phyloP scores from a whole-genome alignment of 2,888 invertebrate species.

The Macaria notata region DNA sequence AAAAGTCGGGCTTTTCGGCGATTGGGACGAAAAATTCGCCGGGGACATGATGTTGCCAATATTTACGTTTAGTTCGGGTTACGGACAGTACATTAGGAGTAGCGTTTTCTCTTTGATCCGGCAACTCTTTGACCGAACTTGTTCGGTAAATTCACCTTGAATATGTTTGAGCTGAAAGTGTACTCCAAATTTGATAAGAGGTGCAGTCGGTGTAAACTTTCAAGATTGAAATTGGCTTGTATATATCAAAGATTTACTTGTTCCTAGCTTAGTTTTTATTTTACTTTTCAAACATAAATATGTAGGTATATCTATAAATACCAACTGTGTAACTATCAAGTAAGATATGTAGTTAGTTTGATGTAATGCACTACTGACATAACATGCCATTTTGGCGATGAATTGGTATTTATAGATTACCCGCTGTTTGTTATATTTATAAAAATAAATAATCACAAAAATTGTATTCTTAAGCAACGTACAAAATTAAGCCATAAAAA shows the following conservation, averaged over 20 bases:
- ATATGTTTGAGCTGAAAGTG: slow-evolving; percentile 44
- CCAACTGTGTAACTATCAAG: no score
- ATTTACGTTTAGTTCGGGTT: slow-evolving; percentile 49
- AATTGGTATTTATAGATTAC: no score
- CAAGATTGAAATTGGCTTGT: slow-evolving; percentile 3
- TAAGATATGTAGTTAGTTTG: no score
- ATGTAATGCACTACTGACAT: no score
- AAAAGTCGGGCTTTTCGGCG: slow-evolving; percentile 26
- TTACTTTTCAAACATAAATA: no score
- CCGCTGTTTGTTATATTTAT: no score
- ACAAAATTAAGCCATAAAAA: slow-evolving; percentile 40
- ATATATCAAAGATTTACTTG: no score
- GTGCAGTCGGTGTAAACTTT: slow-evolving; percentile 9
- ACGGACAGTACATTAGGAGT: slow-evolving; percentile 42
- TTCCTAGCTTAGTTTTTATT: no score
- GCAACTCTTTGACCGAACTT: slow-evolving; percentile 54
- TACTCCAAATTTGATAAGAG: slow-evolving; percentile 34
- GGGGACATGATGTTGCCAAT: slow-evolving; percentile 42
- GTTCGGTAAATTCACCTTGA: slow-evolving; percentile 51
- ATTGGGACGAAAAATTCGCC: slow-evolving; percentile 37
- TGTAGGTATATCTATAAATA: no score
- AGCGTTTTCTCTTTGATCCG: slow-evolving; percentile 49
- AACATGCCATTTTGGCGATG: no score
- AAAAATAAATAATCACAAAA: no score
- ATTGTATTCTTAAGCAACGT: background rate